phyloP scores from a whole-genome alignment of 2,113 vertebrate species.

The Dasyurus viverrinus region DNA sequence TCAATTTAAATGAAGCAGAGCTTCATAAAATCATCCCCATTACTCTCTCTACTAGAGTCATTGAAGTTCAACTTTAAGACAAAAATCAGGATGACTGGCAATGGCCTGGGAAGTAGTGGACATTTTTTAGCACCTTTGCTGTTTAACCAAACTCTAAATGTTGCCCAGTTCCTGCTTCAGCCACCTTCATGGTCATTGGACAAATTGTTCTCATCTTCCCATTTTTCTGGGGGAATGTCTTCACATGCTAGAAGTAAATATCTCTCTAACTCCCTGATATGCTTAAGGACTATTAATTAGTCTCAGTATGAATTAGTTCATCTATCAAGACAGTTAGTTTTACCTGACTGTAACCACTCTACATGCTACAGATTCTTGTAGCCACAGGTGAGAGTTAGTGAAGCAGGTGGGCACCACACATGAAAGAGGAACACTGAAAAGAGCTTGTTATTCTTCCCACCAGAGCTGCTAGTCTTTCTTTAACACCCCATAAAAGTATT shows the following conservation, averaged over 20 bases:
- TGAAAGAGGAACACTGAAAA: not conserved
- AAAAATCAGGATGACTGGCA: not conserved
- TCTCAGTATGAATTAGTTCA: not conserved
- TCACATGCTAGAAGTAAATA: too few relatives aligned
- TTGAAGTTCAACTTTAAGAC: too few relatives aligned
- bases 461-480: not conserved
- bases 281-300: not conserved
- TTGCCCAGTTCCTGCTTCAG: not conserved
- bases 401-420: not conserved
- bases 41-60: too few relatives aligned
- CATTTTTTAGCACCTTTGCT: not conserved
- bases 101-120: not conserved
- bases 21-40: too few relatives aligned
- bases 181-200: not conserved
- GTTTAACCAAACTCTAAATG: not conserved
- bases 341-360: not conserved
- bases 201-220: not conserved
- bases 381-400: not conserved
- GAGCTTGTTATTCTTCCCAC: not conserved
- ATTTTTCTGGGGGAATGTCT: not conserved
- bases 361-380: too few relatives aligned
- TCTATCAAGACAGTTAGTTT: not conserved
- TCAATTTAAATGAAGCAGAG: too few relatives aligned
- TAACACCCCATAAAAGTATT: not conserved
- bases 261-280: not conserved